phyloP scores from a whole-genome alignment of 1,140 invertebrate genomes.

The Formica selysi region DNA sequence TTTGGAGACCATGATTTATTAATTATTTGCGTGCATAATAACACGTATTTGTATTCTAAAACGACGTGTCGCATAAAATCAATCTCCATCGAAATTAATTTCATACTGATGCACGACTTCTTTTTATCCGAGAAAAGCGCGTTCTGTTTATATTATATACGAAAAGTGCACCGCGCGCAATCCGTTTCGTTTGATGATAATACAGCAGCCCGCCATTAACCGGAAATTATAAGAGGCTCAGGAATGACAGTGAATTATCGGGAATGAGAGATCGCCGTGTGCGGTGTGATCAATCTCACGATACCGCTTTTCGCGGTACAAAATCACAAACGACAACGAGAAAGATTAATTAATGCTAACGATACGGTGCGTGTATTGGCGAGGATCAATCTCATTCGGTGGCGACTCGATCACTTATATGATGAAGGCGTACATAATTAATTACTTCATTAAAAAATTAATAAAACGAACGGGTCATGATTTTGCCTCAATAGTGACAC shows the following conservation, averaged over 20 bases:
- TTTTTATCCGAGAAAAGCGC: background rate
- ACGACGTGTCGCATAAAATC: background rate
- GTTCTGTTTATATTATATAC: slow-evolving; percentile 7
- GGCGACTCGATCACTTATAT: background rate
- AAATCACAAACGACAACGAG: slow-evolving; percentile 46
- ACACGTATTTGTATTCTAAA: background rate
- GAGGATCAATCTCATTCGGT: slow-evolving; percentile 36
- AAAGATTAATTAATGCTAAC: slow-evolving; percentile 50
- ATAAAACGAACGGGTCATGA: background rate
- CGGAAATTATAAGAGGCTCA: slow-evolving; percentile 58
- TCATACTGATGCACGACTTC: background rate
- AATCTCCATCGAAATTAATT: slow-evolving; percentile 45
- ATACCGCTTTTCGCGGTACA: slow-evolving; percentile 11
- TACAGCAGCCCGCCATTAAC: slow-evolving; percentile 30
- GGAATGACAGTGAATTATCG: slow-evolving; percentile 35
- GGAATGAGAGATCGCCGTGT: slow-evolving; percentile 19
- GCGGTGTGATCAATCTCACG: slow-evolving; percentile 42
- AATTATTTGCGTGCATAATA: background rate
- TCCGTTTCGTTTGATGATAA: slow-evolving; percentile 36
- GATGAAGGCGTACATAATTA: slow-evolving; percentile 37
- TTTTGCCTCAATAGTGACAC: background rate
- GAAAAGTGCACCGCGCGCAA: slow-evolving; percentile 14
- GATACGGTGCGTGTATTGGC: slow-evolving; percentile 1
- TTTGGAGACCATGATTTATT: background rate
- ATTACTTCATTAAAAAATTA: slow-evolving; percentile 36